Evolutionary conservation across 2,797 vertebrate genomes (phyloP).

Genomic region (Thamnophis elegans): DNA sequence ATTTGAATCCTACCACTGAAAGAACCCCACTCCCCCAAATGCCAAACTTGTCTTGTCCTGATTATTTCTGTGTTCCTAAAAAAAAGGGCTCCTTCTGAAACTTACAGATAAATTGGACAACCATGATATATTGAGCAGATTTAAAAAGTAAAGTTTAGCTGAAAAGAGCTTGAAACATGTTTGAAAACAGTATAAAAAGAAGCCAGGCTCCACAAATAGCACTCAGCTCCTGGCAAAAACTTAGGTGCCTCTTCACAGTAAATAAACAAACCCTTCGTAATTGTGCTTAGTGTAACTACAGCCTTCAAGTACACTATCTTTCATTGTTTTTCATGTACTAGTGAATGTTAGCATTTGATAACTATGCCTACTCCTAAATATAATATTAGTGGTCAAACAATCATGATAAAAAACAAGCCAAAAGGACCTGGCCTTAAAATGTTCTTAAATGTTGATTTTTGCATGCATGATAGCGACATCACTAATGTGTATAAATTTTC

Average conservation of each 20-base stretch:
- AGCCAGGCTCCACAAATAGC: background rate
- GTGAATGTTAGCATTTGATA: background rate
- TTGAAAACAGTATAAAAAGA: background rate
- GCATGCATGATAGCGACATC: background rate
- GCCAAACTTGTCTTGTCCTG: conserved; percentile 57
- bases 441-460: background rate
- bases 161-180: background rate
- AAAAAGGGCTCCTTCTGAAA: conserved; percentile 51
- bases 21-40: conserved; percentile 26
- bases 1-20: no score
- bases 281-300: background rate
- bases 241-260: background rate
- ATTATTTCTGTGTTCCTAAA: conserved; percentile 47
- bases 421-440: background rate
- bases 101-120: conserved; percentile 33
- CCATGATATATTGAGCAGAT: background rate
- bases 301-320: background rate
- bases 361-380: background rate
- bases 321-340: background rate
- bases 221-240: conserved; percentile 16
- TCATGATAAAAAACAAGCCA: background rate
- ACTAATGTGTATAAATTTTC: background rate
- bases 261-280: background rate
- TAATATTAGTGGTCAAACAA: background rate
- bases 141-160: background rate